Evolutionary conservation across 2,888 invertebrate species (phyloP), one percentile per base, ranked within the genome.

Genomic region (Sinhomidia bicolor): DNA sequence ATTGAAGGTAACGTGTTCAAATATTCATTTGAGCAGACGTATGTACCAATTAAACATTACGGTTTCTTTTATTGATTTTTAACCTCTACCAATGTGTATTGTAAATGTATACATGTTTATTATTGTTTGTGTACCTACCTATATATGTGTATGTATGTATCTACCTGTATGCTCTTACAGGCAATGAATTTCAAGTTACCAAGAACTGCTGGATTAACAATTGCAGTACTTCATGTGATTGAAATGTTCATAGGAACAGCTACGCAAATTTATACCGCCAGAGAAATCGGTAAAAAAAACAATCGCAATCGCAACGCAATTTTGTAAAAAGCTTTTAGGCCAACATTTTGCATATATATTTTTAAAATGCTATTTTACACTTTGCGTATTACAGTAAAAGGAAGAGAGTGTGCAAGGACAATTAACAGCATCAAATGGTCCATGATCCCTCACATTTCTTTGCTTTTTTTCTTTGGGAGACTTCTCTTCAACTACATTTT

Each of bases 191-290:
- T 90, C 44, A 89, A 85, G 60, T 57, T 90, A 23, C 90, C 90
- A 14, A n/a, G 85, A 36, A 68, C 65, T 5, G 84, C 87, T 12
- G 90, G 90, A 32, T 80, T 90, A n/a, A 41, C 60, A 3, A 54
- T 90, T 26, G 90, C 90, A 12, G 41, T 90, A 32, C 62, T 90
- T 2, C 90, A 90, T 71, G 90, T 90, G 4, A 76, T 88, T n/a
- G 90, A 90, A 81, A 90, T 90, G 90, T 65, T 90, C 57, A 76
- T 90, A 54, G 90, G 90, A 36, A 89, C 90, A 57, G 80, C 87
- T 0, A 89, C 89, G 0, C 90, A 90, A 54, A 82, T 90, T 57
- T 90, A 90, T 36, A 90, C 90, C 7, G 90, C 90, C 0, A 80
- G 86, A 68, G 90, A 90, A 85, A 89, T 90, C 17, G 57, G 90